A percentile compares a stretch with the other conserved stretches of the same genome.
Conservation (phyloP, 1,140 invertebrate genomes). For the Diploscapter pachys region DNA sequence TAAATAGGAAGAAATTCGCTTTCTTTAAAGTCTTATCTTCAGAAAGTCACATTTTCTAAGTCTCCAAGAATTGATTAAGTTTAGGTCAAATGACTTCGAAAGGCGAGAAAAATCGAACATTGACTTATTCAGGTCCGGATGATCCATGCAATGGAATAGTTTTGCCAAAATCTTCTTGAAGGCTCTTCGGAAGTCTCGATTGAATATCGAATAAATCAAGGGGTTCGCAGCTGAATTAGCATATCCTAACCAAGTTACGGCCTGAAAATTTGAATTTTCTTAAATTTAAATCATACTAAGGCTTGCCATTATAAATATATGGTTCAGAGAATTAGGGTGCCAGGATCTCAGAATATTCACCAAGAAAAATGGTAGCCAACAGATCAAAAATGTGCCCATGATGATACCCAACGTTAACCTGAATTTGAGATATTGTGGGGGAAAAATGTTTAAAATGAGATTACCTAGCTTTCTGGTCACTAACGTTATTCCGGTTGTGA, state of each 20-base stretch:
- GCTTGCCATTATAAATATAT: conserved; percentile 48
- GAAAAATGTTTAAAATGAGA: neutral
- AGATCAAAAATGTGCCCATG: conserved; percentile 90
- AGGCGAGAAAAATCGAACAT: neutral
- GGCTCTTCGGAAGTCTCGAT: conserved; percentile 92
- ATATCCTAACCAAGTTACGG: conserved; percentile 86
- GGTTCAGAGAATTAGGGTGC: conserved; percentile 43
- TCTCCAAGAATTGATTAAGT: too few species aligned
- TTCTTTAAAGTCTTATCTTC: too few species aligned
- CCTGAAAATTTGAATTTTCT: conserved; percentile 35
- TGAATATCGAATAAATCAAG: conserved; percentile 96
- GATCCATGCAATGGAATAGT: conserved; percentile 35
- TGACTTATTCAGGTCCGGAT: conserved; percentile 28
- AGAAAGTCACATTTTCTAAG: too few species aligned
- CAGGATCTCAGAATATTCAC: conserved; percentile 76
- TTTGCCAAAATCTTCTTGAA: conserved; percentile 81
- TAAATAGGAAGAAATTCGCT: too few species aligned
- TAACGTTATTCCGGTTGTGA: conserved; percentile 28
- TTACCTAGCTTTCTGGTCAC: conserved; percentile 54
- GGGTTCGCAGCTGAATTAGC: conserved; percentile 95
- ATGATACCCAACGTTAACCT: conserved; percentile 82
- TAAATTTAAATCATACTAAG: neutral
- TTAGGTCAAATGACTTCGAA: too few species aligned
- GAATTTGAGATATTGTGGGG: conserved; percentile 21
- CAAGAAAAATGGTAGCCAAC: conserved; percentile 95